Evolutionary conservation across 1,140 invertebrate species (phyloP).

Genomic region (Proctacanthus coquilletti): DNA sequence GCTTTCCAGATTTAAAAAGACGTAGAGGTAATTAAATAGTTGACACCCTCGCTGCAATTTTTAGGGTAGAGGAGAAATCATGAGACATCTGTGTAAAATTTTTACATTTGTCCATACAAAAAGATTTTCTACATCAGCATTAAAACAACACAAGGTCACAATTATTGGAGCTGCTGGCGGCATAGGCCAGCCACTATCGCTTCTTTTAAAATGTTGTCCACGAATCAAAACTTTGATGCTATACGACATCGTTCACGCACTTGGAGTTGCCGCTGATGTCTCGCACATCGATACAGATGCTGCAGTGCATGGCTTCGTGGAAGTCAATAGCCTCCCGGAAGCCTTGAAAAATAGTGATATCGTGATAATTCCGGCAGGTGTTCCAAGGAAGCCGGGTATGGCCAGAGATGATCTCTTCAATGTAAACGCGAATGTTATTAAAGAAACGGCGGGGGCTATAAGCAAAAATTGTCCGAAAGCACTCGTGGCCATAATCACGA

Average conservation of each 20-base stretch:
- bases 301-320: slow-evolving; percentile 50
- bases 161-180: slow-evolving; percentile 73
- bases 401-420: slow-evolving; percentile 95
- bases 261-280: slow-evolving; percentile 72
- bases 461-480: slow-evolving; percentile 83
- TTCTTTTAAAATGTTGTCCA: slow-evolving; percentile 62
- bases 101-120: slow-evolving; percentile 85
- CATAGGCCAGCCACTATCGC: slow-evolving; percentile 49
- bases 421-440: slow-evolving; percentile 94
- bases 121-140: slow-evolving; percentile 31
- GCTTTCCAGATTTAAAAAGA: too few species aligned
- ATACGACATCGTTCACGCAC: slow-evolving; percentile 62
- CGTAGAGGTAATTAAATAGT: too few species aligned
- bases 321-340: slow-evolving; percentile 18
- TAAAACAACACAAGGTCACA: slow-evolving; percentile 45
- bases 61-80: too few species aligned
- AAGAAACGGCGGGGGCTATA: slow-evolving; percentile 65
- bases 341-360: slow-evolving; percentile 47
- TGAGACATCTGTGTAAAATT: too few species aligned
- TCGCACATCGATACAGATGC: slow-evolving; percentile 64
- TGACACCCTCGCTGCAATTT: too few species aligned
- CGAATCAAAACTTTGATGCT: slow-evolving; percentile 51
- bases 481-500: slow-evolving; percentile 89
- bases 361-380: slow-evolving; percentile 94
- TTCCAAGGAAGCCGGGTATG: slow-evolving; percentile 94